Evolutionary conservation across 2,888 invertebrate genomes (phyloP).

Genomic region (Capitulum mitella): DNA sequence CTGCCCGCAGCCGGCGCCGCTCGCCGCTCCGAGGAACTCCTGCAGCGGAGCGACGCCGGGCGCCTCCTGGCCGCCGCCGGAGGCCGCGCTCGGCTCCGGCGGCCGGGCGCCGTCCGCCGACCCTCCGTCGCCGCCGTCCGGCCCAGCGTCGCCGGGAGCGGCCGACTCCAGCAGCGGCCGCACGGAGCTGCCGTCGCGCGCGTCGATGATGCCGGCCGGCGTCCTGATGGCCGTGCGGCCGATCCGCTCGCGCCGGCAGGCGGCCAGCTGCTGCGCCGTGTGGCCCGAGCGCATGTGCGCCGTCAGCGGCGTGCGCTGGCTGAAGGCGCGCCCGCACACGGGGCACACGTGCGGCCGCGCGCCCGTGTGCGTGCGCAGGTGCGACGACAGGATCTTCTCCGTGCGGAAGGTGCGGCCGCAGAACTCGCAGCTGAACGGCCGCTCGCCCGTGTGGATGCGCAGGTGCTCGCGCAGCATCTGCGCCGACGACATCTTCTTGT

Average conservation of each 20-base stretch:
- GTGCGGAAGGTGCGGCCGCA: slow-evolving; percentile 10
- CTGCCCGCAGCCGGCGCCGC: too few species aligned
- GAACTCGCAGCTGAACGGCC: slow-evolving; percentile 2
- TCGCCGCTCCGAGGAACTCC: too few species aligned
- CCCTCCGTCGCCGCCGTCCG: too few species aligned
- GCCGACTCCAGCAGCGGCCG: not conserved
- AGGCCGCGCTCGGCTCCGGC: too few species aligned
- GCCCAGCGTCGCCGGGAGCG: too few species aligned
- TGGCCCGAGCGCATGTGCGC: slow-evolving; percentile 1
- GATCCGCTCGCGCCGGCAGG: not conserved
- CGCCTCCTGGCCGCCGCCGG: too few species aligned
- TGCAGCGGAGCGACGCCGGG: too few species aligned
- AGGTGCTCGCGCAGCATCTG: slow-evolving; percentile 13
- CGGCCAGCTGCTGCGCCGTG: not conserved
- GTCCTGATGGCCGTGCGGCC: not conserved
- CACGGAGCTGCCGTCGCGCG: not conserved
- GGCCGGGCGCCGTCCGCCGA: too few species aligned
- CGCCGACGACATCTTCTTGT: slow-evolving; percentile 9
- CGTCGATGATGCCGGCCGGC: not conserved
- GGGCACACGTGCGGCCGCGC: slow-evolving; percentile 2
- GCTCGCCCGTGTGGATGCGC: slow-evolving; percentile 14
- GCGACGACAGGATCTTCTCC: not conserved
- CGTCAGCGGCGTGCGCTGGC: slow-evolving; percentile 4
- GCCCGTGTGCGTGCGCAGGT: slow-evolving; percentile 4
- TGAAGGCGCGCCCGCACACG: slow-evolving; percentile 13